Evolutionary conservation across 2,113 vertebrate genomes (phyloP), one percentile per base, ranked within the genome.

Genomic region (Dipodomys spectabilis): DNA sequence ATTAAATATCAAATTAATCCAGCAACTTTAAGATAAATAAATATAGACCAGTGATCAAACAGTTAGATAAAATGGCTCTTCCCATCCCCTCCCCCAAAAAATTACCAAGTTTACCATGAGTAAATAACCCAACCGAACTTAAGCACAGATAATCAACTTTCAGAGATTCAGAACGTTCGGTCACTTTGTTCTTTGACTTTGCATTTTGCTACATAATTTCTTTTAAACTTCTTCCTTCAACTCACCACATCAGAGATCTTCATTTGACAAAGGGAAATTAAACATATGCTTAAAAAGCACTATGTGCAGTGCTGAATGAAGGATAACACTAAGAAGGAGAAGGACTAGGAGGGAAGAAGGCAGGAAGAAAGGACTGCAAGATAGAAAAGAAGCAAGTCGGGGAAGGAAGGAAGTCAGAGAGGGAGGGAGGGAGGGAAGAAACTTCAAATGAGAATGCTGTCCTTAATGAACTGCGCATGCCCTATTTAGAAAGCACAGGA

Each of bases 201-300:
- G 49, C 30, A 18, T 25, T 49, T n/a, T n/a, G 23, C 32, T 44
- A 22, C 13, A 39, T 6, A 28, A 23, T 44, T 23, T 65, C 23
- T 79, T 39, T 22, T 23, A 67, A 13, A 45, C 20, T 45, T 68
- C 20, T 60, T 22, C 53, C 25, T 82, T 92, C 69, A 71, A 10
- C 20, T 79, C 35, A 67, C 27, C 72, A 45, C 97, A 90, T 83
- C 91, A 96, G 71, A 81, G 80, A 80, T 92, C 86, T 95, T 95
- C 11, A 92, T 82, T 94, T 96, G 93, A 3, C 95, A 97, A 96
- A 95, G 25, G 13, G 49, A 94, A 94, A 92, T 80, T 23, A 25
- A 90, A 72, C 82, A 30, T 28, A 72, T 39, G 4, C 28, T 68
- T 75, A 32, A 30, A 28, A 85, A 79, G 45, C 62, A 82, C 57